Conservation (phyloP, 2,888 invertebrate species). For the Noctua pronuba region DNA sequence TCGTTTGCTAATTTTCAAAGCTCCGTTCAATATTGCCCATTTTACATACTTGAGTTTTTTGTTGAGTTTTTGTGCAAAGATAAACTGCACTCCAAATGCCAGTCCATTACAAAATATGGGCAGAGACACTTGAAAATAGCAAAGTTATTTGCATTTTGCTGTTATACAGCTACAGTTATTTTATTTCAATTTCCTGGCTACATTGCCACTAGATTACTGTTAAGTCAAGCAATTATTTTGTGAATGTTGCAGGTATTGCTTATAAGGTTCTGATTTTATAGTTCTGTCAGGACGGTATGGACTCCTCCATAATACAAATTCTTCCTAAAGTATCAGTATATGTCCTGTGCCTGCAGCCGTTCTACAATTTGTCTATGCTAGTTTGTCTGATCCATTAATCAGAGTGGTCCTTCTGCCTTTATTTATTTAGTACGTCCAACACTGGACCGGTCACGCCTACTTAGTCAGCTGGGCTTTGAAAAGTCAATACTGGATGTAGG, state of each 20-base stretch:
- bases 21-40: not conserved
- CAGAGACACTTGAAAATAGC: not conserved
- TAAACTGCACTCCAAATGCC: not conserved
- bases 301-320: not conserved
- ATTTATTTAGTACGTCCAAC: not conserved
- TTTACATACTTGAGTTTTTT: conserved; percentile 1
- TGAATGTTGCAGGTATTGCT: not conserved
- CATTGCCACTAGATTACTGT: too few species aligned
- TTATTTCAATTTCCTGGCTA: not conserved
- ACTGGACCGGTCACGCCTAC: conserved; percentile 57
- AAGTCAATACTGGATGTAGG: conserved; percentile 54
- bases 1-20: conserved; percentile 1
- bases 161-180: not conserved
- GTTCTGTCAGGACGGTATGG: not conserved
- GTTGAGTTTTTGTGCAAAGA: not conserved
- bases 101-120: not conserved
- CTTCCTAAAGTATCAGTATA: not conserved
- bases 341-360: not conserved
- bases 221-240: not conserved
- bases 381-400: not conserved
- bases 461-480: conserved; percentile 53
- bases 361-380: not conserved
- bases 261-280: not conserved
- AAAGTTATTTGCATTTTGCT: not conserved
- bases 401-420: conserved; percentile 26